Conservation (phyloP, 1,140 invertebrate species). For the Ceratina australensis region DNA sequence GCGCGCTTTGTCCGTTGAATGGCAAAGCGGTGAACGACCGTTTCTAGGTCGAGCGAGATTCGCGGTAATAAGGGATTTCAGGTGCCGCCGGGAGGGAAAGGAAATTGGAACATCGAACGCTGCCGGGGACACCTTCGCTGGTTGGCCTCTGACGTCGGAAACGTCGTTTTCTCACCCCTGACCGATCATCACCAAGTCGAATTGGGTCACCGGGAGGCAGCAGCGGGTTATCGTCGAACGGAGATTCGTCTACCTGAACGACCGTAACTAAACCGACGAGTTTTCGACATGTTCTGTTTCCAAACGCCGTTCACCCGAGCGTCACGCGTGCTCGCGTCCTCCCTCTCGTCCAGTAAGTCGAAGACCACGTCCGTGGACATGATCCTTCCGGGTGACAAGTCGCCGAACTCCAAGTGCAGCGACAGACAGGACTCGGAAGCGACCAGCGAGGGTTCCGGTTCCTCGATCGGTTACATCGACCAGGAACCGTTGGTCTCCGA, state of each 20-base stretch:
- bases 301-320: slow-evolving; percentile 76
- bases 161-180: neutral
- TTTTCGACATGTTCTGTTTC: slow-evolving; percentile 76
- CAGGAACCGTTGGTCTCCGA: slow-evolving; percentile 71
- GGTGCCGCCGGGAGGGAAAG: neutral
- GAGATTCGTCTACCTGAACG: no score
- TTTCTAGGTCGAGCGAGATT: slow-evolving; percentile 34
- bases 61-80: neutral
- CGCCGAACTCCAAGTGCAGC: slow-evolving; percentile 21
- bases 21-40: slow-evolving; percentile 39
- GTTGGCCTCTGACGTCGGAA: neutral
- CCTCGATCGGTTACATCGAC: slow-evolving; percentile 76
- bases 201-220: slow-evolving; percentile 21
- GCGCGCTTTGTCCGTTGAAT: slow-evolving; percentile 11
- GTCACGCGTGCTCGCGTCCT: slow-evolving; percentile 60
- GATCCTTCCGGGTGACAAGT: slow-evolving; percentile 49
- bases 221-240: neutral
- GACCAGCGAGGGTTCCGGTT: slow-evolving; percentile 72
- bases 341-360: slow-evolving; percentile 57
- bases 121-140: neutral
- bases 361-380: slow-evolving; percentile 52
- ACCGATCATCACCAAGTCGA: neutral
- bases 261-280: neutral
- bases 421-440: slow-evolving; percentile 72
- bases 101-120: slow-evolving; percentile 7